Evolutionary conservation across 2,113 vertebrate genomes (phyloP).

Genomic region (Noctilio leporinus): DNA sequence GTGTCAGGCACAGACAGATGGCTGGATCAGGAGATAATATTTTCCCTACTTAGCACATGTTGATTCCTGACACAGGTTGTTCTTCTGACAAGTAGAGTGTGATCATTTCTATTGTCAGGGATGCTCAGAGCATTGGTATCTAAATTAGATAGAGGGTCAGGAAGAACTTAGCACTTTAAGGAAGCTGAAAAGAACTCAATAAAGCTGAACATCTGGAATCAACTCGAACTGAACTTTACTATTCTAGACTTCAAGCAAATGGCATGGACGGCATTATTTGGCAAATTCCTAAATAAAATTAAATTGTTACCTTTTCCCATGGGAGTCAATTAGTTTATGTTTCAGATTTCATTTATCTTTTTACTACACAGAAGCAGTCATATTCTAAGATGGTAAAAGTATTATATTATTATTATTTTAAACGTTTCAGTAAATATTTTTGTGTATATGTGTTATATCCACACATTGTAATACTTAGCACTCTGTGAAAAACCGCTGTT

Average conservation of each 20-base stretch:
- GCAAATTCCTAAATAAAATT: conserved; percentile 38
- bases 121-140: neutral
- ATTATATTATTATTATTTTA: conserved; percentile 13
- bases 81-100: neutral
- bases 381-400: neutral
- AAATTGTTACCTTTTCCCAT: neutral
- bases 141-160: neutral
- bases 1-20: neutral
- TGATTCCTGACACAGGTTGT: neutral
- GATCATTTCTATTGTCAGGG: neutral
- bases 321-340: neutral
- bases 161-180: neutral
- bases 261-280: neutral
- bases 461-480: neutral
- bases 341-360: conserved; percentile 16
- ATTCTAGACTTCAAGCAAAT: conserved; percentile 22
- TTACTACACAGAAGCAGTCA: neutral
- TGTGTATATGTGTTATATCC: neutral
- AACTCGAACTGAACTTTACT: conserved; percentile 17
- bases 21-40: neutral
- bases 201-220: conserved; percentile 36
- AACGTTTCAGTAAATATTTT: neutral
- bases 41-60: neutral
- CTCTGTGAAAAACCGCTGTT: neutral
- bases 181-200: conserved; percentile 23